These are phyloP conservation scores for Anthopleura sola DNA, from an alignment of 64 coral and sea anemone genomes.

Conservation along the genomic window DNA sequence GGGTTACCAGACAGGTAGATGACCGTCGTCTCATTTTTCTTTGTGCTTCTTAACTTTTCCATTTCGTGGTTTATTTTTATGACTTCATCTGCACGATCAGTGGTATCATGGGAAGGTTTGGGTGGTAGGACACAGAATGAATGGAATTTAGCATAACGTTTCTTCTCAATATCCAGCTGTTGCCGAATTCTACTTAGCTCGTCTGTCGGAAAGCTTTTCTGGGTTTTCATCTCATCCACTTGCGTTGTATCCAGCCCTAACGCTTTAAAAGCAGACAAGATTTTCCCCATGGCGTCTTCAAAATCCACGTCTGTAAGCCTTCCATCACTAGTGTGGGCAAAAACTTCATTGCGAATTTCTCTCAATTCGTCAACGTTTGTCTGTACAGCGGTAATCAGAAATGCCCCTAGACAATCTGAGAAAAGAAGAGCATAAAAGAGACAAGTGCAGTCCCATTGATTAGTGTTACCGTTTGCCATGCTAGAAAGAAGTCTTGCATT, in stretches of 20 bases:
- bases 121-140: constrained; percentile 45
- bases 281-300: constrained; percentile 26
- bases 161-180: no score
- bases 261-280: neutral
- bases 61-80: constrained; percentile 17
- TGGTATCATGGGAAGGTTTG: constrained; percentile 29
- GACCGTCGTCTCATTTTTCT: constrained; percentile 6
- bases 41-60: constrained; percentile 15
- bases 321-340: constrained; percentile 37
- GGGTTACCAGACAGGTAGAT: constrained; percentile 35
- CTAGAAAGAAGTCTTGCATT: no score
- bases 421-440: constrained; percentile 41
- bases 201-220: constrained; percentile 7
- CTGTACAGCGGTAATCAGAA: neutral
- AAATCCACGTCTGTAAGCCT: constrained; percentile 25
- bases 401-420: constrained; percentile 36
- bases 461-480: no score
- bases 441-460: no score
- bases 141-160: neutral
- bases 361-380: constrained; percentile 21
- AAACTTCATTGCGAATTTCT: constrained; percentile 37
- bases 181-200: neutral
- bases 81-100: constrained; percentile 23
- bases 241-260: neutral
- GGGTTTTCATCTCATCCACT: constrained; percentile 20